These are phyloP conservation scores for Lottia gigantea DNA, from an alignment of 2,888 invertebrate genomes.

Conservation along the genomic window DNA sequence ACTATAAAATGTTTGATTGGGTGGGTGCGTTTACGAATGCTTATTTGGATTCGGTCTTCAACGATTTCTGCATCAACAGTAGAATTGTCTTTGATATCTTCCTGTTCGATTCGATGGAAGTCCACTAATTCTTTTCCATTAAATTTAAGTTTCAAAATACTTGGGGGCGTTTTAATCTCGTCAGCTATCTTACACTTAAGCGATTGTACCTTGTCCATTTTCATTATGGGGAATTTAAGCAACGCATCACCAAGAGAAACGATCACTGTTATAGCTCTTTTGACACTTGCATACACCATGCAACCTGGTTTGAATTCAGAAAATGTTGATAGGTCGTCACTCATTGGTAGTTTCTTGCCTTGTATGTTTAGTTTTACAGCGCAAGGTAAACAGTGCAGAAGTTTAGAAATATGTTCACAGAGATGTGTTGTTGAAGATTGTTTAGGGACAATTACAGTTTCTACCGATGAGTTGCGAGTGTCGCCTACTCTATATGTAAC, in stretches of 20 bases:
- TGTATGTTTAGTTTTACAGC: neutral
- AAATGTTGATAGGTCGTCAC: neutral
- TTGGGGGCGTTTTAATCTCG: neutral
- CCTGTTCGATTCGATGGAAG: neutral
- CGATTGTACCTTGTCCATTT: neutral
- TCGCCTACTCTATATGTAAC: neutral
- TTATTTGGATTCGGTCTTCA: neutral
- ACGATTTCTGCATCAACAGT: neutral
- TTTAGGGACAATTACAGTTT: neutral
- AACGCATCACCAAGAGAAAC: neutral
- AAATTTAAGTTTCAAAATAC: neutral
- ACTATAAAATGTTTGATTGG: neutral
- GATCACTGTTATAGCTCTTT: neutral
- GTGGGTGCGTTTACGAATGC: neutral
- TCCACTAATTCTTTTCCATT: neutral
- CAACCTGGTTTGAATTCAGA: neutral
- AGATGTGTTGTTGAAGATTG: neutral
- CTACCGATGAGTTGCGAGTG: neutral
- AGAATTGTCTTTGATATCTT: neutral
- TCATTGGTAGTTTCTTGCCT: neutral
- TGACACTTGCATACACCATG: neutral
- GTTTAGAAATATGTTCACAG: neutral
- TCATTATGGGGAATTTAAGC: neutral
- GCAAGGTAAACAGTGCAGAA: neutral
- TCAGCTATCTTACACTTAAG: neutral